phyloP scores from a whole-genome alignment of 2,888 invertebrate genomes.

The Tethea ocularis region DNA sequence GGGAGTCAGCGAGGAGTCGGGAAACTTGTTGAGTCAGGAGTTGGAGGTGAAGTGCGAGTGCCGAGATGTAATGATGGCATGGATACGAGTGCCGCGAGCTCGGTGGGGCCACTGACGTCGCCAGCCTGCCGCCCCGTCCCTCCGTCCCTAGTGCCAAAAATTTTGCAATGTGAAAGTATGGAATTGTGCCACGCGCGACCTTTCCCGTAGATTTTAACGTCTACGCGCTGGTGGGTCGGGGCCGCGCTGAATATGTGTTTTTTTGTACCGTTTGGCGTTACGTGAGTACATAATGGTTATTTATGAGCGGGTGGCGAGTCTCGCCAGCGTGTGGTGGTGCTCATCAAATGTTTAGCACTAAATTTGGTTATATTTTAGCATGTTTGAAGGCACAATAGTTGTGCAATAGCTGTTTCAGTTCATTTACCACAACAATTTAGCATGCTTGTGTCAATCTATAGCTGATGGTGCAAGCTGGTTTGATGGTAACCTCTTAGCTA shows the following conservation, averaged over 20 bases:
- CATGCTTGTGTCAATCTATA: slow-evolving; percentile 1
- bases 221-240: slow-evolving; percentile 45
- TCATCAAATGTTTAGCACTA: slow-evolving; percentile 22
- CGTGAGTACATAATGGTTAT: slow-evolving; percentile 58
- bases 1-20: slow-evolving; percentile 47
- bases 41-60: slow-evolving; percentile 51
- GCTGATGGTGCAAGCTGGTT: background rate
- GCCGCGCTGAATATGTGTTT: slow-evolving; percentile 56
- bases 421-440: slow-evolving; percentile 6
- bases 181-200: slow-evolving; percentile 81
- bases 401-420: slow-evolving; percentile 33
- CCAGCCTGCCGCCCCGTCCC: slow-evolving; percentile 71
- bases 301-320: slow-evolving; percentile 54
- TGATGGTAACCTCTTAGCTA: slow-evolving; percentile 4
- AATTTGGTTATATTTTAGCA: slow-evolving; percentile 34
- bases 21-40: slow-evolving; percentile 44
- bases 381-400: slow-evolving; percentile 41
- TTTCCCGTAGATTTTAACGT: slow-evolving; percentile 67
- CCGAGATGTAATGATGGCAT: slow-evolving; percentile 63
- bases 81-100: slow-evolving; percentile 75
- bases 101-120: slow-evolving; percentile 81
- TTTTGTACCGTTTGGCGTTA: slow-evolving; percentile 59
- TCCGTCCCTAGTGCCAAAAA: slow-evolving; percentile 80
- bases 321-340: slow-evolving; percentile 45
- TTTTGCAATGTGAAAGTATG: slow-evolving; percentile 83